These are phyloP conservation scores for Odontophorus gujanensis DNA, from an alignment of 2,113 vertebrate species.

Conservation along the genomic window DNA sequence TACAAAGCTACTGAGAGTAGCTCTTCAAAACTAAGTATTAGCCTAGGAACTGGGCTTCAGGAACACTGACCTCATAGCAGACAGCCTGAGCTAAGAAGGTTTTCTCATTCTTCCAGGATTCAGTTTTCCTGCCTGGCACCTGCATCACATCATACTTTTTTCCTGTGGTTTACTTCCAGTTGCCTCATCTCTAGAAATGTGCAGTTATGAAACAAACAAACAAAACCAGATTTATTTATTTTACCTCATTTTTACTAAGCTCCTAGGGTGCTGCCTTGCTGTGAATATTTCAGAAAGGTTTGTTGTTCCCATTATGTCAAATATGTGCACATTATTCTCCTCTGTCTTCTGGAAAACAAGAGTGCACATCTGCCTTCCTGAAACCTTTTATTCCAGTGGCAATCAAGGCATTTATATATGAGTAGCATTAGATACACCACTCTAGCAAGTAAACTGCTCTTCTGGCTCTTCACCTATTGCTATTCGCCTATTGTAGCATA, in stretches of 20 bases:
- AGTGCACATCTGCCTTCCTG: background rate
- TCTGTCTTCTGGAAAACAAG: slow-evolving; percentile 10
- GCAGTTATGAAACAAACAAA: background rate
- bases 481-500: background rate
- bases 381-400: background rate
- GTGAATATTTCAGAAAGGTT: slow-evolving; percentile 20
- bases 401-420: background rate
- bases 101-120: background rate
- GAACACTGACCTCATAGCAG: background rate
- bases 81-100: background rate
- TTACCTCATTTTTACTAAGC: background rate
- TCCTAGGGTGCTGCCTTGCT: background rate
- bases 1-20: background rate
- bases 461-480: background rate
- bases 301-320: background rate
- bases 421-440: background rate
- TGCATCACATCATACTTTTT: background rate
- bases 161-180: background rate
- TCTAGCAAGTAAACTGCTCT: background rate
- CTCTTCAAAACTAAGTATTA: background rate
- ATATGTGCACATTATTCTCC: background rate
- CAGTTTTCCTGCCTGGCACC: background rate
- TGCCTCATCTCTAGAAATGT: background rate
- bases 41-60: background rate
- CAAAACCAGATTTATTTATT: background rate